phyloP scores from a whole-genome alignment of 1,140 invertebrate species.

The Temnothorax nylanderi region DNA sequence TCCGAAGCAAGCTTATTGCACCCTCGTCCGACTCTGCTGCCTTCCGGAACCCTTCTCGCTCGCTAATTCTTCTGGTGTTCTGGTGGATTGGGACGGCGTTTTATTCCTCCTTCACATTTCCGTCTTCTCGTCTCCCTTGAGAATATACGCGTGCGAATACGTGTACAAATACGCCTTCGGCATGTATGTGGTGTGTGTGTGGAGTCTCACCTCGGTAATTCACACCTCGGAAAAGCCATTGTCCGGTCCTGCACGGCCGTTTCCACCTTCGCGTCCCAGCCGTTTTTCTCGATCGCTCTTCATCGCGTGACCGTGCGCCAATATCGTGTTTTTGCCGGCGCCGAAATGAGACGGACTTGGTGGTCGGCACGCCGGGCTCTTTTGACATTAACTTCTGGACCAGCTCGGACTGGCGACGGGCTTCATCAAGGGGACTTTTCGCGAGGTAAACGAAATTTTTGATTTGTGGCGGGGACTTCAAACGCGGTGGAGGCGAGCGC shows the following conservation, averaged over 20 bases:
- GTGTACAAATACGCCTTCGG: background rate
- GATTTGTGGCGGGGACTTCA: conserved; percentile 55
- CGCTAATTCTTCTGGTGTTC: conserved; percentile 17
- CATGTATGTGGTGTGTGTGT: background rate
- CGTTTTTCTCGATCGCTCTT: conserved; percentile 36
- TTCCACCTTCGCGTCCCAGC: background rate
- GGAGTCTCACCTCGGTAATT: background rate
- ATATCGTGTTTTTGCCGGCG: conserved; percentile 1
- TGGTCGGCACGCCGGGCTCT: conserved; percentile 13
- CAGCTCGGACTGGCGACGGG: background rate
- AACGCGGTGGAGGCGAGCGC: conserved; percentile 7
- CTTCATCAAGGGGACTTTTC: conserved; percentile 36
- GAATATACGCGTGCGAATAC: background rate
- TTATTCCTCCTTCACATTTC: conserved; percentile 15
- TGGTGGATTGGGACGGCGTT: background rate
- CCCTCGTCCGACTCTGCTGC: conserved; percentile 21
- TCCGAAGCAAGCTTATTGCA: conserved; percentile 66
- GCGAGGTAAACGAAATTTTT: conserved; percentile 53
- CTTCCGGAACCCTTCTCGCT: background rate
- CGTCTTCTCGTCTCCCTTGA: conserved; percentile 14
- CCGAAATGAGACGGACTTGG: background rate
- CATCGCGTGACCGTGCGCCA: background rate
- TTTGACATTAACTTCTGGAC: conserved; percentile 54
- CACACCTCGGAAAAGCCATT: conserved; percentile 10
- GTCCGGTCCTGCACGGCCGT: conserved; percentile 3